A percentile compares a stretch with the other conserved stretches of the same genome.
Conservation (phyloP, 2,113 vertebrate species). For the Alligator mississippiensis region DNA sequence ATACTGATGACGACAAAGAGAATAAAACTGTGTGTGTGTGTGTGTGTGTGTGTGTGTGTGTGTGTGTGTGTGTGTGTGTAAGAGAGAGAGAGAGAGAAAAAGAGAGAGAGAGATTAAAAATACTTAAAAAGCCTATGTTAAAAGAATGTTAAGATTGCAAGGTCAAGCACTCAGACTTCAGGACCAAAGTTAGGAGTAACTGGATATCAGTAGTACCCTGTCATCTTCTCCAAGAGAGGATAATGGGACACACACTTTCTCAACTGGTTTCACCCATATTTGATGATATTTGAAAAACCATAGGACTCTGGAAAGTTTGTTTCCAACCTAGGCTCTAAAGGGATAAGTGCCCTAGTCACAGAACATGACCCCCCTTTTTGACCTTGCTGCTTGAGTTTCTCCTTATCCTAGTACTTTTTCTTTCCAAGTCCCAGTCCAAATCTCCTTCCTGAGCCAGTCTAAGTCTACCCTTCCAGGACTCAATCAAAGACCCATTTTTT, state of each 20-base stretch:
- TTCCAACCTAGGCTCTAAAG: neutral
- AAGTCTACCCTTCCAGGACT: neutral
- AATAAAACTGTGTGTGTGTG: slow-evolving; percentile 41
- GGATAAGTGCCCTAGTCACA: too few relatives aligned
- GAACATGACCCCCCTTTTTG: neutral
- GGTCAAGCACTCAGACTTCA: slow-evolving; percentile 15
- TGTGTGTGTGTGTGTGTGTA: neutral
- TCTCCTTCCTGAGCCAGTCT: neutral
- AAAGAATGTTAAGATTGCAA: slow-evolving; percentile 1
- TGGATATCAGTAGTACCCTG: neutral
- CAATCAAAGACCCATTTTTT: neutral
- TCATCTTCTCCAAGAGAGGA: fast-evolving
- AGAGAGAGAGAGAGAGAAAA: neutral
- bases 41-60: neutral
- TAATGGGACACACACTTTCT: neutral
- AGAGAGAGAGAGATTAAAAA: neutral
- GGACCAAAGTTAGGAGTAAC: neutral
- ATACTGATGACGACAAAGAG: slow-evolving; percentile 57
- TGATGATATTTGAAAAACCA: neutral
- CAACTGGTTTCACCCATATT: neutral
- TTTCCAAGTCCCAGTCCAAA: neutral
- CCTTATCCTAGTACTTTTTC: neutral
- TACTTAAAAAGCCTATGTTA: neutral
- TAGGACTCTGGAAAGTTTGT: neutral
- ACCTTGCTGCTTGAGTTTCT: neutral